A percentile compares a stretch with the other conserved stretches of the same genome.
Evolutionary conservation across 1,140 invertebrate species (phyloP).

Genomic region (Megalonaias nervosa): DNA sequence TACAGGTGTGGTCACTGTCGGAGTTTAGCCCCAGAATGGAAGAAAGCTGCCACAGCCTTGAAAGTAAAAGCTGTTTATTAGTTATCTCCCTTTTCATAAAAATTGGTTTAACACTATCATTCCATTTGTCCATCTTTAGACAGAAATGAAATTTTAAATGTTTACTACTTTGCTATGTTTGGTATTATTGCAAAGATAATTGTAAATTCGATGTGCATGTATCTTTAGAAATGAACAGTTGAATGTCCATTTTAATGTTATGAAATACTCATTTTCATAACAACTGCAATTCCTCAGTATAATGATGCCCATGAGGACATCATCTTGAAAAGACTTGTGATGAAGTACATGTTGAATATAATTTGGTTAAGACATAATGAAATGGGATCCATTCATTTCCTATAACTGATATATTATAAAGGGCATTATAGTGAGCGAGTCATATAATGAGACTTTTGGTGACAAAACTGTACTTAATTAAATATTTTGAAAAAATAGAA

Average conservation of each 20-base stretch:
- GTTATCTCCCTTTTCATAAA: neutral
- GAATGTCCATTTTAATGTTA: too few species aligned
- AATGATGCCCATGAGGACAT: too few species aligned
- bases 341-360: too few species aligned
- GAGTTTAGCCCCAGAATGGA: slow-evolving; percentile 96
- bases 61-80: slow-evolving; percentile 78
- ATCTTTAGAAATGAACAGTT: neutral
- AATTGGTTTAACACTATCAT: neutral
- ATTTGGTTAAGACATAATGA: neutral
- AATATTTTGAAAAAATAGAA: neutral
- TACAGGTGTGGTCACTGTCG: slow-evolving; percentile 86
- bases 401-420: neutral
- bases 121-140: too few species aligned
- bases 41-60: slow-evolving; percentile 92
- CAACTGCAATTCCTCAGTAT: neutral
- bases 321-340: neutral
- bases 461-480: neutral
- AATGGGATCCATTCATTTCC: neutral
- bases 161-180: too few species aligned
- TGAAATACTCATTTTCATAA: neutral
- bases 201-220: neutral
- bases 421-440: neutral
- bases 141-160: neutral
- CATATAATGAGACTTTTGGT: neutral
- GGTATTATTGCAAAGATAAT: too few species aligned